Base-by-base conservation (phyloP, 2,113 vertebrate genomes). In the Todiramphus chloris region DNA sequence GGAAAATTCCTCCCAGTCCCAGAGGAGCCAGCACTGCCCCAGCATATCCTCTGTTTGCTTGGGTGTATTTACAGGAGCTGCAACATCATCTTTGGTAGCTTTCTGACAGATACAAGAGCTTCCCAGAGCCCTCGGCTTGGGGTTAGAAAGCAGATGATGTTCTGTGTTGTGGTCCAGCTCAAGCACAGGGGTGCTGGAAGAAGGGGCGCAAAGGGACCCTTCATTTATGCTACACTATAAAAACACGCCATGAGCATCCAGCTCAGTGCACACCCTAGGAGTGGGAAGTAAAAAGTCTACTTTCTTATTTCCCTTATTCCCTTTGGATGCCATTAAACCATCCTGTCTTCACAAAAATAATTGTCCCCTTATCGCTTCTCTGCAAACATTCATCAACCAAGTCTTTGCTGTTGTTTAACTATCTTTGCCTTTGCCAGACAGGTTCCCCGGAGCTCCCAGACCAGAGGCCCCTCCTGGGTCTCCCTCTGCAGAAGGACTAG, bases 11-110 rank as follows among this genome's bases (percentile, higher is more conserved):
- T 51, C 21, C 12, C 2, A 0, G 33, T 28, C 19, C 16, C 28
- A 30, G 50, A 28, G 48, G 9, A 28, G 35, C 31, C 56, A 50
- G 41, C 1, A 0, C 56, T 72, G 64, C 43, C 35, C 33, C 16
- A 25, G 12, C 7, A 2, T 5, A 37, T 10, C 48, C 16, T 25
- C 27, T 1, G 1, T 9, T 16, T 28, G 6, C 37, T 39, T 46
- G 44, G 44, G 28, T 67, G 17, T 19, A 19, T 31, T 55, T 41
- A 35, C 23, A 31, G 46, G 14, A 43, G 8, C n/a, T 55, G 8
- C 21, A 33, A 41, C 31, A 31, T 35, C 39, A 33, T 28, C 39
- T 75, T 28, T 43, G 41, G 69, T 23, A 41, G n/a, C n/a, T 62
- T 43, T 75, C 19, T 31, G n/a, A 31, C 41, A 37, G 70, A 53